Base-by-base conservation (phyloP, 1,140 invertebrate species). In the Leptinotarsa undecemlineata region DNA sequence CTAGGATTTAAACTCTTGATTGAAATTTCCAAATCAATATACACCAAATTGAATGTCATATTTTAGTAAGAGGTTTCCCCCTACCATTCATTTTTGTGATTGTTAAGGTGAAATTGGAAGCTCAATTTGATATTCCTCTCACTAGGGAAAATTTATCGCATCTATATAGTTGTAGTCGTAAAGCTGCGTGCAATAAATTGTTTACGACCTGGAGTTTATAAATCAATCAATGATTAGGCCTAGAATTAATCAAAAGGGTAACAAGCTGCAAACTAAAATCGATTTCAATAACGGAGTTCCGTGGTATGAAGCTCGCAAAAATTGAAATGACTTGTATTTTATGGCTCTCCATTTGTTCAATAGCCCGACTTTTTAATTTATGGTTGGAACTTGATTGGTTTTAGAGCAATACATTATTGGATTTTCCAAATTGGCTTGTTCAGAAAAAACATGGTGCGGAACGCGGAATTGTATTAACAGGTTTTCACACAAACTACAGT, bases 301-400 rank as follows among this genome's bases (percentile, higher is more conserved):
- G n/a, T 57, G 51, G n/a, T 57, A 57, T 57, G 14, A 19, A 57
- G 51, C 51, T 15, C 51, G 51, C 51, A 57, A 57, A 57, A 57
- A 57, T 57, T 57, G 51, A 57, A 57, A 57, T 57, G 51, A 57
- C 51, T 57, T 57, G 51, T 57, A 57, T 57, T 57, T 57, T 57
- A 57, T 57, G 51, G 51, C 51, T 57, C 51, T 57, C 51, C 51
- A 57, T 57, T 57, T 57, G 51, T 57, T 57, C 51, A 57, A 57
- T 57, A 57, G n/a, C 51, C 51, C 51, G 51, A 57, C 51, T 57
- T 57, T 57, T 57, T 19, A 57, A 57, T 57, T 57, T 57, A 57
- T 57, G 51, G 51, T 57, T 57, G 51, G n/a, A 17, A 57, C 51
- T 19, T 57, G 51, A 57, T 57, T 57, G 51, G 51, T 57, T 57